Evolutionary conservation across 2,888 invertebrate genomes (phyloP).

Genomic region (Pseudococcus longispinus): DNA sequence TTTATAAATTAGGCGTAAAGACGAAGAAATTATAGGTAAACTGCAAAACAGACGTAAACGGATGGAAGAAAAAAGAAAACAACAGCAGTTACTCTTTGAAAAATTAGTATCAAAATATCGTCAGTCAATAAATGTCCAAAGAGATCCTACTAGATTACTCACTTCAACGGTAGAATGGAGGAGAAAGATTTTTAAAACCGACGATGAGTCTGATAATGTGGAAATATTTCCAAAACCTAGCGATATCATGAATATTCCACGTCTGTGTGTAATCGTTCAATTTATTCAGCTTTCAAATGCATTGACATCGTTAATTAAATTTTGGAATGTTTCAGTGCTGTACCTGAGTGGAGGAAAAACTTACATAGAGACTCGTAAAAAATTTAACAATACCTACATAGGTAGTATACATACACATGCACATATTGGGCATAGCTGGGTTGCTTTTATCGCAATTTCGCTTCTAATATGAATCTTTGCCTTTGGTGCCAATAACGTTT

Average conservation of each 20-base stretch:
- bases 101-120: constrained; percentile 7
- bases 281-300: not conserved
- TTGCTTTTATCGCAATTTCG: too few relatives aligned
- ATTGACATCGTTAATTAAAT: not conserved
- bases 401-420: too few relatives aligned
- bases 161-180: constrained; percentile 48
- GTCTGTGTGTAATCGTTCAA: constrained; percentile 28
- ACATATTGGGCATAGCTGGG: too few relatives aligned
- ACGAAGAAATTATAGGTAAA: constrained; percentile 8
- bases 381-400: not conserved
- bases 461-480: too few relatives aligned
- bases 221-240: not conserved
- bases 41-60: constrained; percentile 16
- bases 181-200: constrained; percentile 21
- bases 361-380: not conserved
- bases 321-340: not conserved
- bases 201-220: not conserved
- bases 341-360: constrained; percentile 36
- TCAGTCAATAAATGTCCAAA: not conserved
- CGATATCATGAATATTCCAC: constrained; percentile 39
- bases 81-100: not conserved
- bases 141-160: constrained; percentile 43
- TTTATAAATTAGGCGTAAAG: constrained; percentile 25
- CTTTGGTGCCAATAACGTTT: too few relatives aligned
- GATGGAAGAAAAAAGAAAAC: not conserved